Evolutionary conservation across 2,797 vertebrate species (phyloP), one percentile per base, ranked within the genome.

Genomic region (Chaetophractus vellerosus): DNA sequence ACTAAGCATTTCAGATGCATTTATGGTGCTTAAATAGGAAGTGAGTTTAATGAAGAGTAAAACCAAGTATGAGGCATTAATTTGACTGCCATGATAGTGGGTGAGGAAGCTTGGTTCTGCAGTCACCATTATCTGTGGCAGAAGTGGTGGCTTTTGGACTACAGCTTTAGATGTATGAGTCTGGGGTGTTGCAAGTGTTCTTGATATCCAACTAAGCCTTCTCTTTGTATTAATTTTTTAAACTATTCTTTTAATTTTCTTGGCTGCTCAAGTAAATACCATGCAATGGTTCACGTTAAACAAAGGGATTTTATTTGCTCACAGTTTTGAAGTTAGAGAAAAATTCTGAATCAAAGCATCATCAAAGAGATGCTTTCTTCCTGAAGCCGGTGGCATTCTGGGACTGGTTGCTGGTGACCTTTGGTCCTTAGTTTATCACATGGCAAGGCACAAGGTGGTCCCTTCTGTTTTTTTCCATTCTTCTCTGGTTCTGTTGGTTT

Each of bases 21-120:
- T 86, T 16, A 28, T 81, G 41, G 36, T 71, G 18, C 31, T 88
- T 78, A 50, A 83, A 63, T 48, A 86, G 50, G 72, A 68, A 88
- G 19, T 23, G 19, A 64, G 33, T 55, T 69, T 24, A 64, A 31
- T 69, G 59, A 88, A 16, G 6, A 82, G 23, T 84, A 80, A 38
- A 15, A 14, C 14, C 61, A 80, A 24, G 28, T 36, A 1, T 14
- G 55, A 41, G 59, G n/a, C 1, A 9, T 2, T 69, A 2, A 36
- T 12, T 24, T 66, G 45, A 5, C 36, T 36, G n/a, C 8, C 23
- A 4, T 0, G 28, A 1, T 14, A 63, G 28, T 0, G 38, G 9
- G 8, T 18, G n/a, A 55, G 26, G 50, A 52, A 75, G 7, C 24
- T 11, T 21, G 33, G 33, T 21, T 94, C 52, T 86, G n/a, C 1